phyloP scores from a whole-genome alignment of 2,888 invertebrate species.

The Tenthredo livida region DNA sequence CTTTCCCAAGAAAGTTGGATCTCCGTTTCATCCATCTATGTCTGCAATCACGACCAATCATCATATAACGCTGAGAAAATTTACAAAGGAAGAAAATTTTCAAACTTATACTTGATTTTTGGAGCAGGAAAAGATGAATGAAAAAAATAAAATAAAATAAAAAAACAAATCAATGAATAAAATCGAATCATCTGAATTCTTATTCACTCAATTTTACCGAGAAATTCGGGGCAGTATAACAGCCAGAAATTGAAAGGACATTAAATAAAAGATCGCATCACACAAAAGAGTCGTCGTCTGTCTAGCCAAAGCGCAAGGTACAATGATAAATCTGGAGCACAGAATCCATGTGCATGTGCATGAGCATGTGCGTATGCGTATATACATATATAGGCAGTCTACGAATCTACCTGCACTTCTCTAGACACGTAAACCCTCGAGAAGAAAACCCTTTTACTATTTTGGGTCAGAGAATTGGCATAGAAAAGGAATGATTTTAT shows the following conservation, averaged over 20 bases:
- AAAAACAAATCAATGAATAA: neutral
- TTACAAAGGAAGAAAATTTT: neutral
- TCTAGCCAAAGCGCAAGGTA: conserved; percentile 21
- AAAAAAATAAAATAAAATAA: neutral
- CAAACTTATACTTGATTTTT: neutral
- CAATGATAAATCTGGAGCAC: conserved; percentile 45
- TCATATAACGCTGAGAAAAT: neutral
- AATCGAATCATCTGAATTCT: neutral
- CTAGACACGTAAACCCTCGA: neutral
- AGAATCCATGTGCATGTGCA: neutral
- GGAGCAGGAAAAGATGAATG: neutral
- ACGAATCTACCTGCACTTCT: conserved; percentile 27
- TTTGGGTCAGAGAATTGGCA: neutral
- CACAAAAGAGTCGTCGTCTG: conserved; percentile 8
- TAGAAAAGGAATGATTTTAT: conserved; percentile 23
- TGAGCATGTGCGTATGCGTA: no score
- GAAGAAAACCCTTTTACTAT: conserved; percentile 34
- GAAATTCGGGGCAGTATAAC: neutral
- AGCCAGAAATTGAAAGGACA: neutral
- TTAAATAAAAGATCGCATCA: neutral
- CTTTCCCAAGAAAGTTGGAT: neutral
- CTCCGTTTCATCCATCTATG: neutral
- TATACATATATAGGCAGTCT: neutral
- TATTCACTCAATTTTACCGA: neutral
- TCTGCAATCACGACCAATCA: neutral